Base-by-base conservation (phyloP, 2,888 invertebrate genomes). In the Leptopilina myrica region DNA sequence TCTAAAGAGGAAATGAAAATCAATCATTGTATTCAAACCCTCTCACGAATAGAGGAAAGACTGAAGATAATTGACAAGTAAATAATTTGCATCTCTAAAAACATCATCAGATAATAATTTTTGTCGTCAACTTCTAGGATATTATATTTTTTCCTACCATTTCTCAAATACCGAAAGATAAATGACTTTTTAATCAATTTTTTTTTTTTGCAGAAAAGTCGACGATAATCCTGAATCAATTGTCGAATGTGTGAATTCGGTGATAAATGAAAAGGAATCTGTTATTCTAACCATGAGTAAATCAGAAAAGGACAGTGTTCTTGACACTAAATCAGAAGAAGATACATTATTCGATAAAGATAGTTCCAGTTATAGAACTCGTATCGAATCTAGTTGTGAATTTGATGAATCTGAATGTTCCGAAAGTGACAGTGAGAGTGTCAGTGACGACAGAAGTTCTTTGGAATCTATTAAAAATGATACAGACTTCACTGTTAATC, bases 401-500 rank as follows among this genome's bases (percentile, higher is more conserved):
- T 8, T 78, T 0, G 79, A 82, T 11, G 83, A 84, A n/a, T 83
- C 84, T 11, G 76, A 80, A 79, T 81, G 76, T 43, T 83, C 81
- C 6, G 43, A 43, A 9, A 46, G 67, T 5, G 43, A 20, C 2
- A 79, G 67, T 12, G 78, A 64, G 4, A 81, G 80, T 20, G 66
- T 79, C 1, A 78, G 76, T 64, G 59, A 80, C n/a, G 80, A 77
- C 26, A 75, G 69, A 40, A 14, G 33, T 1, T 73, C 80, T 79
- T 78, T 81, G n/a, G 76, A 77, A n/a, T 67, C 53, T 53, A 11
- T 65, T 40, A 77, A 46, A 40, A 76, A 77, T 33, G 76, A 76
- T 9, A 46, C 62, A 15, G 81, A 82, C 78, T 93, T 93, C 78
- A 91, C 94, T 11, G 92, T 94, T 76, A 93, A 93, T 85, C 94